phyloP scores from a whole-genome alignment of 2,113 vertebrate species.

The Pontoporia blainvillei region DNA sequence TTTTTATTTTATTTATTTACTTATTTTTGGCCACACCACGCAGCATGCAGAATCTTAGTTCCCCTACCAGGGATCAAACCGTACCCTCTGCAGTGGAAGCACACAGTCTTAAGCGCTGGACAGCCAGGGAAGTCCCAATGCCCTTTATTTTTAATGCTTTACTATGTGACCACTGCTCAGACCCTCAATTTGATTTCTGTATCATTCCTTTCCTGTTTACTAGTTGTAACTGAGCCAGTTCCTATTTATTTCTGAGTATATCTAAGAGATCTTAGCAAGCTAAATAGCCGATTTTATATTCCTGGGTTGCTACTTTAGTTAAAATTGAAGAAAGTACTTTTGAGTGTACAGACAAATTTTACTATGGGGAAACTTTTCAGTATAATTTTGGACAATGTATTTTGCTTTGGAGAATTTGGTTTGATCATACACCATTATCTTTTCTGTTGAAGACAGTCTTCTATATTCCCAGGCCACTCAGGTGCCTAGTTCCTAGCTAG shows the following conservation, averaged over 20 bases:
- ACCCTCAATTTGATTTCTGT: neutral
- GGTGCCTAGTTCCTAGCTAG: neutral
- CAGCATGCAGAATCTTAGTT: neutral
- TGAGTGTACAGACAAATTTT: neutral
- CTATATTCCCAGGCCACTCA: neutral
- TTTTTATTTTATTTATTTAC: neutral
- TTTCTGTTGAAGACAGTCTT: neutral
- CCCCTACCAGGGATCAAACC: neutral
- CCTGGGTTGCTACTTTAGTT: neutral
- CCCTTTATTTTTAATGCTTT: constrained; percentile 12
- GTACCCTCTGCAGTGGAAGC: neutral
- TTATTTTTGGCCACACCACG: neutral
- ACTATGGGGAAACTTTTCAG: neutral
- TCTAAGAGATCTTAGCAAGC: neutral
- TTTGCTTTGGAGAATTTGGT: constrained; percentile 1
- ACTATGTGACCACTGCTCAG: neutral
- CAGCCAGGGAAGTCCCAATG: neutral
- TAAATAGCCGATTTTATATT: constrained; percentile 12
- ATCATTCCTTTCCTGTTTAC: constrained; percentile 40
- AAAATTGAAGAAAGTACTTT: neutral
- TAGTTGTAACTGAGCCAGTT: constrained; percentile 11
- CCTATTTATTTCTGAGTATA: constrained; percentile 20
- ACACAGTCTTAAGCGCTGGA: neutral
- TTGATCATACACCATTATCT: neutral
- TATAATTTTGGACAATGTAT: neutral